These are phyloP conservation scores for Brachyalestes nurse DNA, from an alignment of 2,797 vertebrate species.

Conservation along the genomic window DNA sequence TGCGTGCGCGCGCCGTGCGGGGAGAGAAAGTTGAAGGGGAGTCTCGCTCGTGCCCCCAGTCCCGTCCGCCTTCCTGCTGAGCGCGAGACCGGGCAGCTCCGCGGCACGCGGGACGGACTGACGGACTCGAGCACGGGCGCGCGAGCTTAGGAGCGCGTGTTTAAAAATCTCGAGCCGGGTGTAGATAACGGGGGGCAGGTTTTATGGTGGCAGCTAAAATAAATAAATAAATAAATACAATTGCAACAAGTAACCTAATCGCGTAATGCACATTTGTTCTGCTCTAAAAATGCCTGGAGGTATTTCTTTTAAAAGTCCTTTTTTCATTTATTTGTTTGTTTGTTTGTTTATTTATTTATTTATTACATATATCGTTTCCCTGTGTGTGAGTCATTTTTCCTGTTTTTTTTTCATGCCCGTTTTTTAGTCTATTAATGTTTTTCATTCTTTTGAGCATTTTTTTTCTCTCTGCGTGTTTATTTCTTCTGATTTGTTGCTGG, in stretches of 20 bases:
- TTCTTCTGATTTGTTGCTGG: neutral
- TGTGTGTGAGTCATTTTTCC: neutral
- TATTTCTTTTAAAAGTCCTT: conserved; percentile 25
- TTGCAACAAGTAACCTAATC: conserved; percentile 60
- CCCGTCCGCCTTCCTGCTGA: neutral
- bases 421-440: too few species aligned
- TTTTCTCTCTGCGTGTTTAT: conserved; percentile 7
- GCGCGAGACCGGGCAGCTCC: neutral
- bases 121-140: neutral
- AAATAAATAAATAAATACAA: neutral
- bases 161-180: neutral
- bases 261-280: conserved; percentile 44
- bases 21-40: neutral
- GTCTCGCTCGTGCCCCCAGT: neutral
- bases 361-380: conserved; percentile 20
- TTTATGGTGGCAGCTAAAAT: neutral
- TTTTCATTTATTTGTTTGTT: neutral
- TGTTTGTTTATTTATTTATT: neutral
- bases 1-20: conserved; percentile 1
- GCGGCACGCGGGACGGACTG: too few species aligned
- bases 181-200: neutral
- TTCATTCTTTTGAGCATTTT: conserved; percentile 32
- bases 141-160: neutral
- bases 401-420: neutral
- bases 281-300: conserved; percentile 26